A percentile compares a stretch with the other conserved stretches of the same genome.
These are phyloP conservation scores for Steinernema feltiae DNA, from an alignment of 1,140 invertebrate genomes.

Conservation along the genomic window DNA sequence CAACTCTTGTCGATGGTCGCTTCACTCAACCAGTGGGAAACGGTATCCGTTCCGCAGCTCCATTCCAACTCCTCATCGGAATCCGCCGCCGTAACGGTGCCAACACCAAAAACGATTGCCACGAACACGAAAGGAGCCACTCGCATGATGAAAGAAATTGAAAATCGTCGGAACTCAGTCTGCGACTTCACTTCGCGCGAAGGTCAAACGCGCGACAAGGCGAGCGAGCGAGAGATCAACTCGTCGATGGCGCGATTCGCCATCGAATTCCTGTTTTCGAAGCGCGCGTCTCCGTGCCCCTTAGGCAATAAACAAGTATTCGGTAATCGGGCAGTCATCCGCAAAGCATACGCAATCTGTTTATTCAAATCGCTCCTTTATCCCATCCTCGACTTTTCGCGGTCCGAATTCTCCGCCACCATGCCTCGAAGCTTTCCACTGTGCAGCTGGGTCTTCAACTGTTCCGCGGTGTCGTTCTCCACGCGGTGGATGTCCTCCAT, in stretches of 20 bases:
- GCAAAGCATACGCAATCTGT: too few relatives aligned
- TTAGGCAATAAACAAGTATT: not conserved
- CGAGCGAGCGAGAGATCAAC: too few relatives aligned
- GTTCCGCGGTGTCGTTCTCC: constrained; percentile 83
- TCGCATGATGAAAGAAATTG: not conserved
- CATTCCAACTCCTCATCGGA: constrained; percentile 10
- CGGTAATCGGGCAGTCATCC: too few relatives aligned
- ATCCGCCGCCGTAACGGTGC: not conserved
- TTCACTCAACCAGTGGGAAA: constrained; percentile 9
- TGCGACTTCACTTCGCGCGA: constrained; percentile 1
- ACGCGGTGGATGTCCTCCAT: constrained; percentile 87
- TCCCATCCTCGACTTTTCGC: constrained; percentile 1
- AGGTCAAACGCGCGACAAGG: constrained; percentile 2
- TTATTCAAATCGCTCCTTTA: too few relatives aligned
- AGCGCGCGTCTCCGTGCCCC: not conserved
- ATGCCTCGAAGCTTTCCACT: constrained; percentile 26
- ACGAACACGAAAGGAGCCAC: not conserved
- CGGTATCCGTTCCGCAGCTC: constrained; percentile 18
- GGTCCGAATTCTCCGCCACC: constrained; percentile 19
- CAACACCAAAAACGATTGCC: not conserved
- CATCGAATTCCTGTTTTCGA: not conserved
- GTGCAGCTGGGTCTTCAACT: constrained; percentile 63
- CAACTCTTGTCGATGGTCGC: constrained; percentile 22
- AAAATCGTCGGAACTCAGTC: not conserved
- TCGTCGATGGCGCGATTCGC: not conserved